These are phyloP conservation scores for Augochlora pura DNA, from an alignment of 1,140 invertebrate species.

Conservation along the genomic window DNA sequence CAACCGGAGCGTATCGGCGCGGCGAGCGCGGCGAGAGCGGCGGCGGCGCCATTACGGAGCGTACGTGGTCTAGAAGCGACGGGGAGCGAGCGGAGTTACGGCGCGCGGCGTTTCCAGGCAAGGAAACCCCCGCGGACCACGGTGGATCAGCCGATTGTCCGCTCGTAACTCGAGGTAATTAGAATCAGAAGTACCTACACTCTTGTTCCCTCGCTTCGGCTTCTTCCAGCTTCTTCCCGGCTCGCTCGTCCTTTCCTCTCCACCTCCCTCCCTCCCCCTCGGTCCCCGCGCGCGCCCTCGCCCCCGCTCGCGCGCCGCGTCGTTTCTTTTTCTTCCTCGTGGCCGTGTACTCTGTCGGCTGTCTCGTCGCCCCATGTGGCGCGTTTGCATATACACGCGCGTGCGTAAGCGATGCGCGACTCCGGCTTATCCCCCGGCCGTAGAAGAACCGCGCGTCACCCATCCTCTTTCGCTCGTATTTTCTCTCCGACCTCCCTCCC, in stretches of 20 bases:
- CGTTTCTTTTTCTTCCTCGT: conserved; percentile 38
- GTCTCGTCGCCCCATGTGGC: conserved; percentile 64
- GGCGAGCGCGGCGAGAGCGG: too few species aligned
- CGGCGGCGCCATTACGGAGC: conserved; percentile 39
- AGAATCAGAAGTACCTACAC: conserved; percentile 67
- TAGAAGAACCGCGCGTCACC: background rate
- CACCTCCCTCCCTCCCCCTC: background rate
- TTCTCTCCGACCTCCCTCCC: background rate
- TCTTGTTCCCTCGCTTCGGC: conserved; percentile 29
- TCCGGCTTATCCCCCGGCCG: conserved; percentile 5
- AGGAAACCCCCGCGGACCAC: conserved; percentile 52
- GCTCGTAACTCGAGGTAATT: conserved; percentile 70
- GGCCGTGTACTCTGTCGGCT: conserved; percentile 47
- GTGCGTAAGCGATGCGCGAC: conserved; percentile 46
- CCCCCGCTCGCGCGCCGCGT: conserved; percentile 11
- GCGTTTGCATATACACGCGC: conserved; percentile 64
- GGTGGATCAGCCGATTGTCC: conserved; percentile 59
- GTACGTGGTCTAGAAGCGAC: conserved; percentile 59
- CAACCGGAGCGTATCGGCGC: conserved; percentile 37
- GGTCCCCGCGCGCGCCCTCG: background rate
- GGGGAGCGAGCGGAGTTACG: conserved; percentile 51
- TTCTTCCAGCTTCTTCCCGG: background rate
- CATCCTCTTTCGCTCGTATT: conserved; percentile 2
- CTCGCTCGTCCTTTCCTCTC: too few species aligned
- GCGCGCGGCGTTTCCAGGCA: conserved; percentile 46